Evolutionary conservation across 2,797 vertebrate genomes (phyloP).

Genomic region (Momotus momota): DNA sequence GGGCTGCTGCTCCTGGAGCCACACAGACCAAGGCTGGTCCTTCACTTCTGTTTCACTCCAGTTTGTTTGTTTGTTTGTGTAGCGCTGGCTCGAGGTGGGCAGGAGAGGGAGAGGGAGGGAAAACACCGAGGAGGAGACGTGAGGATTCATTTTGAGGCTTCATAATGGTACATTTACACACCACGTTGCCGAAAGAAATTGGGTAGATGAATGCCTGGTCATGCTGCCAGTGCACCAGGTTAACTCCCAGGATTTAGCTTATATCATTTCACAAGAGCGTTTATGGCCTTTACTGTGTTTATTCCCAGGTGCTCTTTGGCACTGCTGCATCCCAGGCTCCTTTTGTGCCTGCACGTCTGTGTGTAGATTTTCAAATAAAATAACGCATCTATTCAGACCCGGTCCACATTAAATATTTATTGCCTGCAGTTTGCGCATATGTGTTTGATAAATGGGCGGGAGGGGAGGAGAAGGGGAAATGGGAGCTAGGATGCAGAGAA

Average conservation of each 20-base stretch:
- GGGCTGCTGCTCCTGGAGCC: fast-evolving
- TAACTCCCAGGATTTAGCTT: slow-evolving; percentile 80
- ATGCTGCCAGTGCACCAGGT: slow-evolving; percentile 78
- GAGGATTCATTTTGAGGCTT: slow-evolving; percentile 80
- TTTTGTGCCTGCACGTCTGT: background rate
- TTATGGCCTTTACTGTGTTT: slow-evolving; percentile 74
- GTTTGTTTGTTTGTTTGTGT: slow-evolving; percentile 65
- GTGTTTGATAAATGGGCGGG: slow-evolving; percentile 67
- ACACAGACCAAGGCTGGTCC: background rate
- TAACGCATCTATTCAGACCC: slow-evolving; percentile 64
- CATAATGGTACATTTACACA: slow-evolving; percentile 80
- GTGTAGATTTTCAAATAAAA: slow-evolving; percentile 76
- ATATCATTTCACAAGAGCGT: slow-evolving; percentile 76
- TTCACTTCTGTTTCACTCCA: background rate
- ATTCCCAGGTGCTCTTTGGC: slow-evolving; percentile 73
- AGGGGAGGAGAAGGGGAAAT: background rate
- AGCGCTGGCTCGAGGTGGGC: background rate
- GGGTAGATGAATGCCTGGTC: slow-evolving; percentile 82
- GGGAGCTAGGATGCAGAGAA: background rate
- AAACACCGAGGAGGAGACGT: slow-evolving; percentile 64
- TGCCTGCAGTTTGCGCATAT: slow-evolving; percentile 60
- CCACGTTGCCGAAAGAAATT: slow-evolving; percentile 77
- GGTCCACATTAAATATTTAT: slow-evolving; percentile 81
- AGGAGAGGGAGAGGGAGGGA: background rate
- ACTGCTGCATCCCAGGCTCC: slow-evolving; percentile 38